Conservation (phyloP, 2,113 vertebrate genomes). For the Sterna hirundo region DNA sequence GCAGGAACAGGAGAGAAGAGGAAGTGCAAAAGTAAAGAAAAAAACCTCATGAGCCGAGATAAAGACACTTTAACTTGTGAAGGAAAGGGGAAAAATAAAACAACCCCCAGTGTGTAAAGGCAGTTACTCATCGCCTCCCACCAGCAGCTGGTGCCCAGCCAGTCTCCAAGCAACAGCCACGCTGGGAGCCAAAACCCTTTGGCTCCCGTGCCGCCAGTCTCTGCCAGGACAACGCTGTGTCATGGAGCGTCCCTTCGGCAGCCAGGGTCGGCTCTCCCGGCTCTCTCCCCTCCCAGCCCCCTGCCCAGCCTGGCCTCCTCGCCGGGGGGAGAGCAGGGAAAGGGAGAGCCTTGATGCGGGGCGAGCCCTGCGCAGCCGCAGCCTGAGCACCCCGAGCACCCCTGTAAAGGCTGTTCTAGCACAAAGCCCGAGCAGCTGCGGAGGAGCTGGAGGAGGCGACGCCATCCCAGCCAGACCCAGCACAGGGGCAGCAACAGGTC, state of each 20-base stretch:
- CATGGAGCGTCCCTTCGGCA: neutral
- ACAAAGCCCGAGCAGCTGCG: neutral
- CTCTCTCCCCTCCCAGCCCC: neutral
- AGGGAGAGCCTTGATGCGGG: rapidly evolving
- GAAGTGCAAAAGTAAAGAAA: neutral
- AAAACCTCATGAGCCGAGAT: rapidly evolving
- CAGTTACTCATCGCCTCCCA: too few relatives aligned
- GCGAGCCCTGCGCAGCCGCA: neutral
- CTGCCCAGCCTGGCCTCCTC: neutral
- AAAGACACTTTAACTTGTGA: neutral
- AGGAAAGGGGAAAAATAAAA: neutral
- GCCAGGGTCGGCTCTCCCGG: neutral
- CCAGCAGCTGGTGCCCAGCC: neutral
- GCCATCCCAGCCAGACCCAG: neutral
- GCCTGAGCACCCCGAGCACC: neutral
- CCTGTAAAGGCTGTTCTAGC: neutral
- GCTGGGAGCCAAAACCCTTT: neutral
- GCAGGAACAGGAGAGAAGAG: rapidly evolving
- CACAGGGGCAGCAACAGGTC: neutral
- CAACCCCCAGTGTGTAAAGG: rapidly evolving
- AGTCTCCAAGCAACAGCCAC: neutral
- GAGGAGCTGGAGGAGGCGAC: neutral
- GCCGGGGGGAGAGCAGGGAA: neutral
- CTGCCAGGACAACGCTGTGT: neutral
- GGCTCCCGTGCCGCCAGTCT: neutral